Conservation (phyloP, 1,140 invertebrate species). For the Meloidogyne floridensis region DNA sequence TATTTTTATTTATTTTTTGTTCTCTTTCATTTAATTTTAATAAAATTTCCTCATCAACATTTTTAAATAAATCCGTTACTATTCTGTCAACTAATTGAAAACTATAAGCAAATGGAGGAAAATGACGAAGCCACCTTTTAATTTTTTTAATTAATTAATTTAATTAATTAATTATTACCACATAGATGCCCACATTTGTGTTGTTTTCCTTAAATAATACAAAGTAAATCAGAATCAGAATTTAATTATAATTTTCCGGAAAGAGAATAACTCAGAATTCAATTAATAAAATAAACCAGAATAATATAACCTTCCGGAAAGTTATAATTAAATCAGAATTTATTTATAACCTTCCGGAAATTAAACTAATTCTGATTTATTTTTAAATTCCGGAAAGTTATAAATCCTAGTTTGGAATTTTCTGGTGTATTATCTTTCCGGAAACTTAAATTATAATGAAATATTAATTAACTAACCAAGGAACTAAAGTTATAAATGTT, state of each 20-base stretch:
- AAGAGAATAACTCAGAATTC: too few relatives aligned
- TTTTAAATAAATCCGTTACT: not conserved
- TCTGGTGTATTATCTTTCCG: too few relatives aligned
- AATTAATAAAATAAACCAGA: too few relatives aligned
- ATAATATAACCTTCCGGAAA: too few relatives aligned
- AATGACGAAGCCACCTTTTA: constrained; percentile 24
- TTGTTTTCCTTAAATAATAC: constrained; percentile 18
- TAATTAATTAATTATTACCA: constrained; percentile 6
- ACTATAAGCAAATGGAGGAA: constrained; percentile 10
- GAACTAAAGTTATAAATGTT: not conserved
- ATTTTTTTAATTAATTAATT: constrained; percentile 7
- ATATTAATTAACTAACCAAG: not conserved
- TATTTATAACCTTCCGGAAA: too few relatives aligned
- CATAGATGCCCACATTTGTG: constrained; percentile 6
- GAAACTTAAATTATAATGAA: too few relatives aligned
- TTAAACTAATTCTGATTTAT: too few relatives aligned
- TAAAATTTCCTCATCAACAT: constrained; percentile 19
- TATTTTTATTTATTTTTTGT: not conserved
- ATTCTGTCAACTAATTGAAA: constrained; percentile 21
- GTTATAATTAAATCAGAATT: too few relatives aligned
- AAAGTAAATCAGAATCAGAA: too few relatives aligned
- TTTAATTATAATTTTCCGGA: too few relatives aligned
- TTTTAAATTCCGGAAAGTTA: too few relatives aligned
- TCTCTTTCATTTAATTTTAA: constrained; percentile 11
- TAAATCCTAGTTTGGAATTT: too few relatives aligned